Conservation (phyloP, 35 echinoderm and acorn worm species). For the Anneissia japonica region DNA sequence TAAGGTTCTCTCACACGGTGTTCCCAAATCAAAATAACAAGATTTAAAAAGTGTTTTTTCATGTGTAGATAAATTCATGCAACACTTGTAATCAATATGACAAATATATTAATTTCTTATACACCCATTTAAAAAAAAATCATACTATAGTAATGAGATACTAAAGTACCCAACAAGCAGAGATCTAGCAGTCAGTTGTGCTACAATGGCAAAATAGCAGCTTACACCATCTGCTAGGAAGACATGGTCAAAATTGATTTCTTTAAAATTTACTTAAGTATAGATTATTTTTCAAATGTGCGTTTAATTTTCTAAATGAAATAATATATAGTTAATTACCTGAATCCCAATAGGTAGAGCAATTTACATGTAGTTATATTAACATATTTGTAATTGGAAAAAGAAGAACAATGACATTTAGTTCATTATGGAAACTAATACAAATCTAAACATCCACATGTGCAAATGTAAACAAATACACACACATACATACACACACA, state of each 20-base stretch:
- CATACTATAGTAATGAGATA: not conserved
- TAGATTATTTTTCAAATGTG: not conserved
- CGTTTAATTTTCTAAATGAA: not conserved
- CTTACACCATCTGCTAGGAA: not conserved
- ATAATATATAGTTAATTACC: not conserved
- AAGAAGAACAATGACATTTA: not conserved
- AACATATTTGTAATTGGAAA: not conserved
- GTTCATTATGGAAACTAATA: not conserved
- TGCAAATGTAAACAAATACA: not conserved
- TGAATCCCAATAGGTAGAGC: not conserved
- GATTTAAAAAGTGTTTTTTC: not conserved
- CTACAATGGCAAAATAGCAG: not conserved
- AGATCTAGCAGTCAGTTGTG: not conserved
- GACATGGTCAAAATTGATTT: not conserved
- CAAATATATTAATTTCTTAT: not conserved
- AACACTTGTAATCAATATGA: not conserved
- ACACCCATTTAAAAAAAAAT: not conserved
- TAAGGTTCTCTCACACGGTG: not conserved
- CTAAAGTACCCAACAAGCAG: not conserved
- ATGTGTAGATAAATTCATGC: not conserved
- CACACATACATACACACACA: not conserved
- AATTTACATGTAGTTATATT: not conserved
- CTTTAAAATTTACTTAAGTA: not conserved
- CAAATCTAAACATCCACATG: not conserved
- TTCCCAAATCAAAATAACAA: not conserved